These are phyloP conservation scores for Podarcis raffonei DNA, from an alignment of 2,113 vertebrate species.

Conservation along the genomic window DNA sequence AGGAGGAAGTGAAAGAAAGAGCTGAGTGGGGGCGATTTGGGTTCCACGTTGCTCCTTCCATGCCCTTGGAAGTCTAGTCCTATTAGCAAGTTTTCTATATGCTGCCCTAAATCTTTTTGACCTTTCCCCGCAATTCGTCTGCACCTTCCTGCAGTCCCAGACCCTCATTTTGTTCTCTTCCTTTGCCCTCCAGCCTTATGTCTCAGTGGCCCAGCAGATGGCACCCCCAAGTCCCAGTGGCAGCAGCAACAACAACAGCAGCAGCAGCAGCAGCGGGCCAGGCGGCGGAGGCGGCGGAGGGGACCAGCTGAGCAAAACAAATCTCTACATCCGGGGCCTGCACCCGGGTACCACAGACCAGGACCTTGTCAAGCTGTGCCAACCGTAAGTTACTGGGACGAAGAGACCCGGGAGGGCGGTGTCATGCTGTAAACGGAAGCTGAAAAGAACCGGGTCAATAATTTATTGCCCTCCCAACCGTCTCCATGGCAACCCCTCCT, in stretches of 20 bases:
- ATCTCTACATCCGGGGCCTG: constrained; percentile 92
- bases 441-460: neutral
- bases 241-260: constrained; percentile 75
- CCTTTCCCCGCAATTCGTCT: too few relatives aligned
- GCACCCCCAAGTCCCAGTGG: constrained; percentile 87
- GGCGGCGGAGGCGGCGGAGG: constrained; percentile 68
- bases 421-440: neutral
- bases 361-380: constrained; percentile 93
- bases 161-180: neutral
- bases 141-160: neutral
- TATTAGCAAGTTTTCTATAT: neutral
- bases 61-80: neutral
- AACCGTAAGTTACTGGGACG: constrained; percentile 82
- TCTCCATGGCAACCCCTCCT: neutral
- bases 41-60: neutral
- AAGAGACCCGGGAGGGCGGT: neutral
- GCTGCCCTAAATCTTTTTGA: neutral
- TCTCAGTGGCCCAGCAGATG: constrained; percentile 87
- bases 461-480: neutral
- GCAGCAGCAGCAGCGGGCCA: constrained; percentile 68
- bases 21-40: too few relatives aligned
- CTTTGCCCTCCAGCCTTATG: constrained; percentile 82
- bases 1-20: neutral
- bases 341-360: constrained; percentile 93
- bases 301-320: constrained; percentile 94